Evolutionary conservation across 1,140 invertebrate species (phyloP).

Genomic region (Caerostris extrusa): DNA sequence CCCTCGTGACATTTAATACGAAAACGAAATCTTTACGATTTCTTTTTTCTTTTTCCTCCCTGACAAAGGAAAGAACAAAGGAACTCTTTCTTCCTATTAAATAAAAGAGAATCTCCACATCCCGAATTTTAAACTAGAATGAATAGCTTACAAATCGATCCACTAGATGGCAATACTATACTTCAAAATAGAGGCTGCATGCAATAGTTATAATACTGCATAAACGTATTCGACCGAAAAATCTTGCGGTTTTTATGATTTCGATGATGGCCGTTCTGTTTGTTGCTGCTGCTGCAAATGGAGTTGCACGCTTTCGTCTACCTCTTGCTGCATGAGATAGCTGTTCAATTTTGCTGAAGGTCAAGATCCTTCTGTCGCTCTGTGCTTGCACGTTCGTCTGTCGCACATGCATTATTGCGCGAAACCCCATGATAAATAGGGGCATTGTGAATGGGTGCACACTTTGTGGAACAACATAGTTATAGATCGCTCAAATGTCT

Average conservation of each 20-base stretch:
- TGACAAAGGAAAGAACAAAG: too few species aligned
- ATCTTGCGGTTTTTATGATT: conserved; percentile 45
- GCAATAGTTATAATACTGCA: conserved; percentile 54
- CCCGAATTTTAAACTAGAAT: too few species aligned
- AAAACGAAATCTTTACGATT: too few species aligned
- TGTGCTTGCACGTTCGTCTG: background rate
- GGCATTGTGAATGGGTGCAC: background rate
- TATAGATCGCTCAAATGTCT: background rate
- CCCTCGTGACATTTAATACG: too few species aligned
- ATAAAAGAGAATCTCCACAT: too few species aligned
- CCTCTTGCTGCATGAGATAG: background rate
- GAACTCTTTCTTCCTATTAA: too few species aligned
- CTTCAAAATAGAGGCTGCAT: background rate
- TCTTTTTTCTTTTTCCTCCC: too few species aligned
- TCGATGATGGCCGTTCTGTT: background rate
- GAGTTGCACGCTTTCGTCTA: background rate
- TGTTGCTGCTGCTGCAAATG: background rate
- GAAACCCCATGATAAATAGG: background rate
- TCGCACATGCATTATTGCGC: background rate
- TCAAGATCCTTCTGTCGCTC: background rate
- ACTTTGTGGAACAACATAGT: background rate
- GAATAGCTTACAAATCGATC: background rate
- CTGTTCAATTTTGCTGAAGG: background rate
- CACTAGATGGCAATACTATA: conserved; percentile 48
- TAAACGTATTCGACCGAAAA: conserved; percentile 26